Base-by-base conservation (phyloP, 2,888 invertebrate genomes). In the Mantis religiosa region DNA sequence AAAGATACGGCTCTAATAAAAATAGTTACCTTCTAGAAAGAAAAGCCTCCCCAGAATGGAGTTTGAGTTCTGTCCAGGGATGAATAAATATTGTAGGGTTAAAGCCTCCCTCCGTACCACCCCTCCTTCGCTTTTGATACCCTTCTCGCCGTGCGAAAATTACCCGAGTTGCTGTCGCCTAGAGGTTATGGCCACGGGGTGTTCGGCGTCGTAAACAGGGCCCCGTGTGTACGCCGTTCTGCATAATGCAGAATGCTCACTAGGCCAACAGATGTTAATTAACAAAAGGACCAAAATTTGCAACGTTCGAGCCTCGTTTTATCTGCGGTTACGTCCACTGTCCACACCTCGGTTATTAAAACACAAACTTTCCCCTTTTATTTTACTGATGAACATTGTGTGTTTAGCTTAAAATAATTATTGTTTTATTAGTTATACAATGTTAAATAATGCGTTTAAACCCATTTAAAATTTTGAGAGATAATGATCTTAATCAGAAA, bases 1-100 rank as follows among this genome's bases (percentile, higher is more conserved):
- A 89, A 92, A 92, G 92, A 91, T 92, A 92, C 91, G 92, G 91
- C 91, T 91, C 90, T 92, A 92, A 92, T 92, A 92, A 92, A 92
- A 92, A 92, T 92, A 91, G 89, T 83, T 83, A 86, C 34, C 82
- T 81, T 28, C 34, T 30, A 84, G 85, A 82, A 88, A 34, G 30
- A 84, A 34, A 27, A 20, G n/a, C 88, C 34, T 34, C 27, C 85
- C 34, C 25, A n/a, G 34, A 83, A 47, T 41, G 82, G 12, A 47
- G 41, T 84, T 82, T 41, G 30, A 87, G 54, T 34, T 82, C 85
- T 89, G 83, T 87, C 89, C 47, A 87, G 89, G 89, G 89, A 85
- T 47, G 87, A 81, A 89, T 89, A 89, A 89, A 89, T 87, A 89
- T 89, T 41, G 83, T 20, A 27, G 54, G 84, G 86, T 87, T 89